A percentile compares a stretch with the other conserved stretches of the same genome.
Conservation (phyloP, 1,140 invertebrate species). For the Onthophagus taurus region DNA sequence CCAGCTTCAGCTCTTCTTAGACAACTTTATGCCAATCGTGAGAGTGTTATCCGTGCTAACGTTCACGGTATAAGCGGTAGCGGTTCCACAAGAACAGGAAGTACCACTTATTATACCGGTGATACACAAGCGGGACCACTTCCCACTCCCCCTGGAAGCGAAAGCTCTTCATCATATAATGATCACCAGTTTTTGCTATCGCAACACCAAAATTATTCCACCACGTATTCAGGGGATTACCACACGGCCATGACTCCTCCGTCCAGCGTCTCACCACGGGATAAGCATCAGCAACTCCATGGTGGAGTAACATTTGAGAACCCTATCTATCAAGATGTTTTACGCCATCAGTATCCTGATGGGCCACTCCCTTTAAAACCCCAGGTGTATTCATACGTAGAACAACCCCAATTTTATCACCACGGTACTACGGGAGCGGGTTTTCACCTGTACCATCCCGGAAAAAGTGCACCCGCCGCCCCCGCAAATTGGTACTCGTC, state of each 20-base stretch:
- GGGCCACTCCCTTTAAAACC: slow-evolving; percentile 79
- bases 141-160: slow-evolving; percentile 77
- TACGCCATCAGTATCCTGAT: slow-evolving; percentile 53
- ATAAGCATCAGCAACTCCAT: slow-evolving; percentile 62
- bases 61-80: slow-evolving; percentile 64
- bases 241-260: slow-evolving; percentile 92
- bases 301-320: slow-evolving; percentile 34
- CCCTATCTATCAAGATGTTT: slow-evolving; percentile 45
- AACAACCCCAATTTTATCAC: slow-evolving; percentile 79
- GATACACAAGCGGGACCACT: slow-evolving; percentile 53
- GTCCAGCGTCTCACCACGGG: slow-evolving; percentile 85
- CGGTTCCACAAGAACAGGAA: slow-evolving; percentile 38
- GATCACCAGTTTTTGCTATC: slow-evolving; percentile 58
- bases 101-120: slow-evolving; percentile 31
- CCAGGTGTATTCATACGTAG: slow-evolving; percentile 70
- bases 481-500: slow-evolving; percentile 64
- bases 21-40: slow-evolving; percentile 84
- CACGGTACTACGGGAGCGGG: slow-evolving; percentile 58
- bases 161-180: slow-evolving; percentile 62
- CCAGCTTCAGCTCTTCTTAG: slow-evolving; percentile 79
- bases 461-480: slow-evolving; percentile 50
- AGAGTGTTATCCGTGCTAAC: slow-evolving; percentile 87
- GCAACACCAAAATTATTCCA: slow-evolving; percentile 48
- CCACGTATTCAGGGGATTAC: slow-evolving; percentile 66
- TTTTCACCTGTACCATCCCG: slow-evolving; percentile 81